These are phyloP conservation scores for Hemitrygon akajei DNA, from an alignment of 2,797 vertebrate genomes.

Conservation along the genomic window DNA sequence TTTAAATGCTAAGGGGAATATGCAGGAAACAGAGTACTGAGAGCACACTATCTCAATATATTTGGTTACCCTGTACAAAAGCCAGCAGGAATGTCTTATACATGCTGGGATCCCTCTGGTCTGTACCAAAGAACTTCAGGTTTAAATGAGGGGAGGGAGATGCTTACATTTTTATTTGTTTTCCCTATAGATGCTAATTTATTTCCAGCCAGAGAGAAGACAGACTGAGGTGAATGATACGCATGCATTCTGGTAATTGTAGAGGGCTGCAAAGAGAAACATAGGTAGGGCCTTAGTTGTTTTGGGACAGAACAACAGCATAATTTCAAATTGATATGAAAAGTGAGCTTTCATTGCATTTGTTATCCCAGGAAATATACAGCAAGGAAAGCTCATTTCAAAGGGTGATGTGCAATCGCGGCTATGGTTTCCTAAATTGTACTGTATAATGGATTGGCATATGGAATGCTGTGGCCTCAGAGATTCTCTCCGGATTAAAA, in stretches of 20 bases:
- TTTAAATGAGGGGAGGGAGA: not conserved
- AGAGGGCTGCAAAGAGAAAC: conserved; percentile 68
- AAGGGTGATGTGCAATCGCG: not conserved
- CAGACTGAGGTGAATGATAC: conserved; percentile 73
- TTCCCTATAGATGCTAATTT: conserved; percentile 63
- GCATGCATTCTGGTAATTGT: conserved; percentile 74
- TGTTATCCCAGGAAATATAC: conserved; percentile 64
- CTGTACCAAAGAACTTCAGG: not conserved
- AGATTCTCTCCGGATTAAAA: not conserved
- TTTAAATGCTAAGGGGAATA: not conserved
- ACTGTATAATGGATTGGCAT: conserved; percentile 13
- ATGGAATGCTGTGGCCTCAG: not conserved
- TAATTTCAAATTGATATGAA: conserved; percentile 78
- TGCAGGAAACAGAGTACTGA: not conserved
- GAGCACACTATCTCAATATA: not conserved
- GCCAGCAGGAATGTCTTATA: not conserved
- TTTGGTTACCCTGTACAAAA: not conserved
- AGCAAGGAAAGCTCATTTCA: conserved; percentile 44
- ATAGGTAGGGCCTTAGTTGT: conserved; percentile 64
- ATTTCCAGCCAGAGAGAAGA: conserved; percentile 61
- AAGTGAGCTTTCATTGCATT: conserved; percentile 60
- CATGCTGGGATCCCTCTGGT: not conserved
- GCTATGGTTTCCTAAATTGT: conserved; percentile 1
- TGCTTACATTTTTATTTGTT: conserved; percentile 40
- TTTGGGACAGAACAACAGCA: conserved; percentile 71